Base-by-base conservation (phyloP, 1,140 invertebrate species). In the Tribolium madens region DNA sequence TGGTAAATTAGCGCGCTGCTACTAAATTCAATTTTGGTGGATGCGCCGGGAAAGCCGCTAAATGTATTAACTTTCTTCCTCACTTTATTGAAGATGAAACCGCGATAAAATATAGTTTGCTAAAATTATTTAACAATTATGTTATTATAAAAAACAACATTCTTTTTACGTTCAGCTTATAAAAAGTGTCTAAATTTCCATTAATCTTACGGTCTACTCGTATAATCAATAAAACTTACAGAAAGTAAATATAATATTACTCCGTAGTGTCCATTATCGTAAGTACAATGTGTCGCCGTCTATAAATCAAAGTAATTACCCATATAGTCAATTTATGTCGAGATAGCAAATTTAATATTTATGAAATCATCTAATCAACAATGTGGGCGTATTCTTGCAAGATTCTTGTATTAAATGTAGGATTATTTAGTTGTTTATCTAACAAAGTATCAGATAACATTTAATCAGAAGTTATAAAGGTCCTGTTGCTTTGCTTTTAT, bases 21-120 rank as follows among this genome's bases (percentile, higher is more conserved):
- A 42, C 36, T 9, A 7, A 42, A 42, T 50, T 50, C 48, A 69
- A 33, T 69, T 36, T 69, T 33, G 64, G 64, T 69, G 64, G 64
- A 69, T 69, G 64, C 64, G 64, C 18, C 64, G n/a, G 53, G 53
- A 60, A 18, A 60, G 26, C 2, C 36, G n/a, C 5, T 42, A 42
- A 42, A 42, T 42, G 36, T 9, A 42, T 42, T 10, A 42, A 42
- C 7, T 42, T 42, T 42, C 9, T 42, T 42, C 36, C 9, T n/a
- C 36, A 42, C 36, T 42, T 42, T 1, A 4, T n/a, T 2, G 9
- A 2, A 7, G 36, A 9, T 42, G 36, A 42, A 42, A n/a, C 36
- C 36, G 6, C 36, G n/a, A 4, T 26, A 42, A 42, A 42, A 42
- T 42, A 42, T n/a, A 9, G n/a, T 42, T n/a, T 4, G n/a, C 1